These are phyloP conservation scores for Eurypyga helias DNA, from an alignment of 2,113 vertebrate genomes.

Conservation along the genomic window DNA sequence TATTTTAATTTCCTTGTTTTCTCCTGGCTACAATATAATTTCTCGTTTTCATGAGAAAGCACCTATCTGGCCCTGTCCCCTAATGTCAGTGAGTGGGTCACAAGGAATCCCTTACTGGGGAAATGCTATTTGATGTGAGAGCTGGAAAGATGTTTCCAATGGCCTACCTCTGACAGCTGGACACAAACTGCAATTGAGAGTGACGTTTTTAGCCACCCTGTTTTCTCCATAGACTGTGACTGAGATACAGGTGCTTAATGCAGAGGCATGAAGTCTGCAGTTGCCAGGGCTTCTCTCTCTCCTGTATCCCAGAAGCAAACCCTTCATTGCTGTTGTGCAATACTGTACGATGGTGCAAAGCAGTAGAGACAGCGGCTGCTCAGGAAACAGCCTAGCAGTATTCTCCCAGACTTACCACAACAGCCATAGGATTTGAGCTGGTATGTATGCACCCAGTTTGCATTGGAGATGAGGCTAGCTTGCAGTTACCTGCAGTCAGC, in stretches of 20 bases:
- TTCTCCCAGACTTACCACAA: background rate
- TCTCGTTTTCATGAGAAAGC: background rate
- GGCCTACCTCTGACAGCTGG: background rate
- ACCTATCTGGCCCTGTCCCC: too few species aligned
- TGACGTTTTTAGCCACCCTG: background rate
- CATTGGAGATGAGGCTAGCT: accelerated
- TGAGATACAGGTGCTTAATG: background rate
- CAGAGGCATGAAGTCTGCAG: background rate
- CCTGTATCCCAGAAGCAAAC: background rate
- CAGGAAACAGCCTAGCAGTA: background rate
- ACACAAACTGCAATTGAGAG: background rate
- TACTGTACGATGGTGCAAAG: accelerated
- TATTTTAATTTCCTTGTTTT: background rate
- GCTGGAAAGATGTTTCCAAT: background rate
- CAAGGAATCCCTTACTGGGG: background rate
- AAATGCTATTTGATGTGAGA: background rate
- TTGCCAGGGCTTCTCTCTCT: background rate
- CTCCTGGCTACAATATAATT: background rate
- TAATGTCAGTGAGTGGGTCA: background rate
- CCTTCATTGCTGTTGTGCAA: accelerated
- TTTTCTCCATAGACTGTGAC: background rate
- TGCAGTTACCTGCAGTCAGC: background rate
- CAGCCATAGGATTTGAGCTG: background rate
- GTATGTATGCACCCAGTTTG: background rate
- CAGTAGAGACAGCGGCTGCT: background rate